Conservation (phyloP, 1,140 invertebrate genomes). For the Danaus plexippus region DNA sequence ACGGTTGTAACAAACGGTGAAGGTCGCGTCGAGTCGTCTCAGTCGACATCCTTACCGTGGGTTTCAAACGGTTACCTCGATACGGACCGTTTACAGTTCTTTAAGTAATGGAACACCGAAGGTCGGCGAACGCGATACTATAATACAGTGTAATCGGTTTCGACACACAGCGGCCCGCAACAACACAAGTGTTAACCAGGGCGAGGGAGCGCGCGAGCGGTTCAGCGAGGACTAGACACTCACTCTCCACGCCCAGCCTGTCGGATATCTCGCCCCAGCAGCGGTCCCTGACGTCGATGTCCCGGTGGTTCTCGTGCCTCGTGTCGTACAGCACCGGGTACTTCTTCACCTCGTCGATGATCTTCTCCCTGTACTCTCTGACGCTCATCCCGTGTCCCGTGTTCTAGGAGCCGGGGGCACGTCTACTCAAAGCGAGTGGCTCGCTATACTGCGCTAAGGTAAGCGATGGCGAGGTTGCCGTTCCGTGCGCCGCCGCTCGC, state of each 20-base stretch:
- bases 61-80: no score
- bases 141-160: no score
- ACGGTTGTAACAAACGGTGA: no score
- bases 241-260: conserved; percentile 30
- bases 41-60: no score
- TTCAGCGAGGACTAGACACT: no score
- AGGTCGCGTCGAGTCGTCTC: no score
- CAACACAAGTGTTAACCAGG: no score
- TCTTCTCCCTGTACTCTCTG: conserved; percentile 40
- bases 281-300: conserved; percentile 53
- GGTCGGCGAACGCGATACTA: no score
- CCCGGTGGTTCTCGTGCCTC: conserved; percentile 53
- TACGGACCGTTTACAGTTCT: no score
- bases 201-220: no score
- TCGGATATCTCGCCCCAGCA: conserved; percentile 61
- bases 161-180: no score
- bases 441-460: conserved; percentile 56
- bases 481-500: conserved; percentile 24
- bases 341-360: conserved; percentile 61
- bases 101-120: no score
- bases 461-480: conserved; percentile 57
- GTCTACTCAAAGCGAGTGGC: conserved; percentile 40
- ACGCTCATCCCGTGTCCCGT: conserved; percentile 24
- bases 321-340: conserved; percentile 63
- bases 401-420: conserved; percentile 17